Evolutionary conservation across 2,888 invertebrate species (phyloP).

Genomic region (Leuctra nigra): DNA sequence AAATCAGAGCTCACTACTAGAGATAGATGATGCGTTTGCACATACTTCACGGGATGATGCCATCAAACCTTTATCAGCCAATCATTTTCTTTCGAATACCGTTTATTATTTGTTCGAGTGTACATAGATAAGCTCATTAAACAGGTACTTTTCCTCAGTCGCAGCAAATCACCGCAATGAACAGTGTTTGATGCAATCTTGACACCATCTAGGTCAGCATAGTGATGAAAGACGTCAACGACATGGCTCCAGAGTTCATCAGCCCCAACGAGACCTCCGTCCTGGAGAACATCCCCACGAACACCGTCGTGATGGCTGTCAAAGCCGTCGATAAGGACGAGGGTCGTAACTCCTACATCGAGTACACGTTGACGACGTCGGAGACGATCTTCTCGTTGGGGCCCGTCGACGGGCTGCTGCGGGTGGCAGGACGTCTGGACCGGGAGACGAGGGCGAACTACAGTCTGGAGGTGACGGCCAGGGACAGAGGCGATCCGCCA

Average conservation of each 20-base stretch:
- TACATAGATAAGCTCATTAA: too few relatives aligned
- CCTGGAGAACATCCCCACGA: conserved; percentile 76
- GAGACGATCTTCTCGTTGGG: conserved; percentile 70
- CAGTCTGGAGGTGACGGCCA: conserved; percentile 69
- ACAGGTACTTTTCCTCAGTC: too few relatives aligned
- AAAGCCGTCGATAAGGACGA: conserved; percentile 87
- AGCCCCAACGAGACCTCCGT: conserved; percentile 72
- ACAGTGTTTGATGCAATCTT: too few relatives aligned
- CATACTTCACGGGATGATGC: too few relatives aligned
- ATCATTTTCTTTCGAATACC: too few relatives aligned
- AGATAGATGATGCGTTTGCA: too few relatives aligned
- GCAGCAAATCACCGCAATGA: too few relatives aligned
- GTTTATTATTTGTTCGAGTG: too few relatives aligned
- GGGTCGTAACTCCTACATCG: conserved; percentile 84
- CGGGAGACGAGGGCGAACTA: conserved; percentile 73
- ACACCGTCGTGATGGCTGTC: conserved; percentile 82
- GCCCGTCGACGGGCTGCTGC: conserved; percentile 76
- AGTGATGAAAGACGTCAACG: conserved; percentile 83
- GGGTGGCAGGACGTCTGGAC: conserved; percentile 81
- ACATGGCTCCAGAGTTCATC: conserved; percentile 81
- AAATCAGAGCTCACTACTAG: too few relatives aligned
- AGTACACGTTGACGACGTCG: conserved; percentile 66
- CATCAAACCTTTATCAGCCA: too few relatives aligned
- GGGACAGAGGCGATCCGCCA: conserved; percentile 81
- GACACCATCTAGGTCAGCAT: conserved; percentile 92